Evolutionary conservation across 2,113 vertebrate species (phyloP).

Genomic region (Triplophysa dalaica): DNA sequence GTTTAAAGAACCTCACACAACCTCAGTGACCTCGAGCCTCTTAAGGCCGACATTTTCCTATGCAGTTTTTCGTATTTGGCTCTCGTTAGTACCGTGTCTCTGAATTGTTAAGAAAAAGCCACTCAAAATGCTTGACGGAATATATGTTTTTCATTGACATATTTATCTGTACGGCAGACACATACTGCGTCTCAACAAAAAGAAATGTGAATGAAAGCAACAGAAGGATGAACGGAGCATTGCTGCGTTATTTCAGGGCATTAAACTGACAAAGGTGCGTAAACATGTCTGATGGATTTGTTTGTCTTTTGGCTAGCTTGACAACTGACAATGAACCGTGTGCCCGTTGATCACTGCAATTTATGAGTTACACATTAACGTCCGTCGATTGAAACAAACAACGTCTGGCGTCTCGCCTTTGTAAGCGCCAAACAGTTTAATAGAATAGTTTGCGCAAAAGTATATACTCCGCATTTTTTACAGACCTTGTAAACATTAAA

Average conservation of each 20-base stretch:
- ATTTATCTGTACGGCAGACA: not conserved
- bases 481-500: no score
- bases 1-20: not conserved
- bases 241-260: not conserved
- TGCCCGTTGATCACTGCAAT: no score
- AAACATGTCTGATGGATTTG: not conserved
- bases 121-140: no score
- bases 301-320: slow-evolving; percentile 2
- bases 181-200: not conserved
- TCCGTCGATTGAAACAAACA: not conserved
- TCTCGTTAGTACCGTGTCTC: no score
- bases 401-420: not conserved
- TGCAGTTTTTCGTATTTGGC: no score
- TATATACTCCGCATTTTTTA: no score
- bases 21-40: not conserved
- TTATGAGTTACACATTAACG: not conserved
- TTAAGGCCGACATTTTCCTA: no score
- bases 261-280: slow-evolving; percentile 4
- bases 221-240: not conserved
- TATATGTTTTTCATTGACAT: not conserved
- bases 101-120: no score
- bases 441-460: not conserved
- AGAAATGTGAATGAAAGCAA: not conserved
- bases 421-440: not conserved
- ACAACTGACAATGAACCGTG: no score